Evolutionary conservation across 2,888 invertebrate species (phyloP), one percentile per base, ranked within the genome.

Genomic region (Charanyca ferruginea): DNA sequence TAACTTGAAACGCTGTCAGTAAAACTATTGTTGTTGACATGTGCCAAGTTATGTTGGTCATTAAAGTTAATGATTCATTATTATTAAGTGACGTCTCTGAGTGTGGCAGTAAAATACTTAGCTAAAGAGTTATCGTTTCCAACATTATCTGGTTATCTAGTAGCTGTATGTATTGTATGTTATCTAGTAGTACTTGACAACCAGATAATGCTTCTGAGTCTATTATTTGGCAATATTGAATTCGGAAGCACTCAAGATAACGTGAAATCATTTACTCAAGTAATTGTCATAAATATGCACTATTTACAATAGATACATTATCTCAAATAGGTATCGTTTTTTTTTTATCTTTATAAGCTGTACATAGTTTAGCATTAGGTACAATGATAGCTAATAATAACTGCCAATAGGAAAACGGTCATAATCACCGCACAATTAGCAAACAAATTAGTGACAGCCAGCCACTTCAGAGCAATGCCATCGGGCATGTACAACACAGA

Each of bases 101-200:
- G n/a, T n/a, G n/a, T n/a, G n/a, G n/a, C n/a, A n/a, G n/a, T n/a
- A n/a, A 32, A 32, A 32, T 32, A 32, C 8, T 9, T 32, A 32
- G 9, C 32, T 9, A 9, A 32, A 11, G 9, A 32, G 32, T 32
- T 32, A 49, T 32, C 11, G 23, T 1, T 18, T 23, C 7, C 23
- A 2, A 18, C 9, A 11, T 23, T 20, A 23, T 16, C 8, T 52
- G 32, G 18, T 53, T 52, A 41, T 41, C 52, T 38, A 18, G 7
- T 13, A 13, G 35, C 3, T 28, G 13, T 11, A 35, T 13, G 5
- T 38, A 38, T 38, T 16, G 13, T 13, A 18, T 23, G 32, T 58
- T 53, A 54, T 42, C n/a, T 20, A 6, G n/a, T n/a, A 48, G 35
- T 38, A 49, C 18, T 16, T 59, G 20, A 2, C 41, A 20, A 38